phyloP scores from a whole-genome alignment of 2,888 invertebrate genomes.

The Acleris literana region DNA sequence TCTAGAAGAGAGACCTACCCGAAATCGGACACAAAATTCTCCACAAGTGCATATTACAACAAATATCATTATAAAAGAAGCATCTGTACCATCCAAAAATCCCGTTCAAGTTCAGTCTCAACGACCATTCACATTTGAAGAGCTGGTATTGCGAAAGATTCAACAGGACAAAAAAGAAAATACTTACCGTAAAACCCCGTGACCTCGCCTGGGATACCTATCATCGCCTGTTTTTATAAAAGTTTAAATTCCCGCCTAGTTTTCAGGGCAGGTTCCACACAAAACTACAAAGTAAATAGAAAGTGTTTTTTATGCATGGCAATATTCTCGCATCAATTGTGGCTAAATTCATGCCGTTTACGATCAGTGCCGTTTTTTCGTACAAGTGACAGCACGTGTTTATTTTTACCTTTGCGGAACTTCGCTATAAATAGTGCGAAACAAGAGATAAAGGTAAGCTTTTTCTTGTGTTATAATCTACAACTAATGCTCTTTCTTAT shows the following conservation, averaged over 20 bases:
- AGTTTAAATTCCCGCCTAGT: too few species aligned
- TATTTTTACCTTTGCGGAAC: constrained; percentile 1
- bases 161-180: constrained; percentile 11
- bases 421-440: constrained; percentile 1
- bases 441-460: constrained; percentile 12
- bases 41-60: too few species aligned
- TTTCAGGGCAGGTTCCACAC: too few species aligned
- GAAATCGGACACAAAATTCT: not conserved
- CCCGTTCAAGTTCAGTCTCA: not conserved
- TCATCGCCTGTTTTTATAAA: too few species aligned
- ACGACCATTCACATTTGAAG: not conserved
- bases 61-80: too few species aligned
- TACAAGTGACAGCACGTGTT: not conserved
- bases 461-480: constrained; percentile 9
- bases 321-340: constrained; percentile 18
- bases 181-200: too few species aligned
- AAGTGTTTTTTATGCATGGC: constrained; percentile 1
- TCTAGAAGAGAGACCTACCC: too few species aligned
- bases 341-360: constrained; percentile 6
- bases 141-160: constrained; percentile 4
- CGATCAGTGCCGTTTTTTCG: constrained; percentile 12
- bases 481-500: constrained; percentile 10
- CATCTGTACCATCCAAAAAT: constrained; percentile 1
- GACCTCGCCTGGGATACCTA: too few species aligned
- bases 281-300: too few species aligned